Base-by-base conservation (phyloP, 2,888 invertebrate genomes). In the Papilio demoleus region DNA sequence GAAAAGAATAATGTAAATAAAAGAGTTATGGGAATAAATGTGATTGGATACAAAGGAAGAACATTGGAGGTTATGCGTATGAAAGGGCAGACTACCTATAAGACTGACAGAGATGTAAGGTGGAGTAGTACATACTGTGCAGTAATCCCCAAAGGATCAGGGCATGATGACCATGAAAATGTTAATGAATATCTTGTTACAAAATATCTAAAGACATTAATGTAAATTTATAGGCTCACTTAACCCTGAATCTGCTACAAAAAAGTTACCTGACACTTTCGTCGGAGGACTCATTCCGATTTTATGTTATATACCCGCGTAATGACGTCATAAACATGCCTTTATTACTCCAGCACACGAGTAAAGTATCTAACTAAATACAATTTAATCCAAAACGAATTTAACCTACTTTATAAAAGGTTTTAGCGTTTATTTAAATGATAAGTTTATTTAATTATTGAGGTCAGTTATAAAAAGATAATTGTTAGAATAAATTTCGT, bases 231-330 rank as follows among this genome's bases (percentile, higher is more conserved):
- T n/a, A 56, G n/a, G 27, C n/a, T 4, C 27, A 27, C 31, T 27
- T 31, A 56, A 27, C 31, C 27, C 31, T 17, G 2, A 5, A 31
- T 31, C 27, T 53, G 53, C 31, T 31, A 31, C 31, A 31, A 56
- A 56, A 56, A 31, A 31, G 53, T 56, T 56, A 56, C 53, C 53
- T 31, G 53, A 56, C 17, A 56, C 31, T n/a, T n/a, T 31, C n/a
- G 53, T 9, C 9, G 14, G 53, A 27, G 53, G 27, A 56, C 9
- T 56, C 53, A 31, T 31, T 53, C 6, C 53, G n/a, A 27, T 56
- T 56, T 56, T 56, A 56, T 56, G 53, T 56, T 31, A 31, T 53
- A 53, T 31, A 31, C 53, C 31, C 53, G 31, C 31, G 31, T 53
- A 27, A 53, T 27, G 53, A 31, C 53, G 53, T 53, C 31, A 53